phyloP scores from a whole-genome alignment of 2,888 invertebrate genomes.

The Cryptophagus acutangulus region DNA sequence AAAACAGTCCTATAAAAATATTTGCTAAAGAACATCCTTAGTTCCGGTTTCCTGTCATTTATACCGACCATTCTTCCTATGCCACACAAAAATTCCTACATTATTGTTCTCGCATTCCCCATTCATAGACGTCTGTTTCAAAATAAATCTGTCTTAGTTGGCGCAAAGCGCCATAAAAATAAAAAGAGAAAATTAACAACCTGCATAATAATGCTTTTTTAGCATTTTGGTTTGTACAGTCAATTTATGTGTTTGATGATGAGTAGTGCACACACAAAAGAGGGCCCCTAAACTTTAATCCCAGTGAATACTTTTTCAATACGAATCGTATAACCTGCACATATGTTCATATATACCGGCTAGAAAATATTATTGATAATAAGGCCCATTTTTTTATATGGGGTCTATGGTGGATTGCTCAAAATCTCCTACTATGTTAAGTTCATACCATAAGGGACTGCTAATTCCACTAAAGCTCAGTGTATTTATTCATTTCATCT shows the following conservation, averaged over 20 bases:
- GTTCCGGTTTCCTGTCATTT: constrained; percentile 47
- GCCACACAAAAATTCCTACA: constrained; percentile 37
- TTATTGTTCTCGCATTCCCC: constrained; percentile 36
- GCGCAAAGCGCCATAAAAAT: background rate
- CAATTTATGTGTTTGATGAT: constrained; percentile 37
- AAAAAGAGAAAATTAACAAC: background rate
- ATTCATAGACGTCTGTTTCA: constrained; percentile 39
- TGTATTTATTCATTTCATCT: constrained; percentile 48
- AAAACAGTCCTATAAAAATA: constrained; percentile 44
- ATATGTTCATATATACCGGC: constrained; percentile 46
- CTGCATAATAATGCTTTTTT: no score
- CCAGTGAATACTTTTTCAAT: constrained; percentile 48
- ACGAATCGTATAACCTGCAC: constrained; percentile 50
- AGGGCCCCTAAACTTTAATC: constrained; percentile 40
- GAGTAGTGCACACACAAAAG: constrained; percentile 28
- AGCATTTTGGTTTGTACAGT: constrained; percentile 38
- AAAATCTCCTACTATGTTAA: constrained; percentile 36
- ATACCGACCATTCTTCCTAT: constrained; percentile 37
- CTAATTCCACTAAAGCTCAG: constrained; percentile 44
- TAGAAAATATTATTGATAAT: constrained; percentile 37
- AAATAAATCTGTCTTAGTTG: background rate
- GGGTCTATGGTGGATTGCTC: constrained; percentile 20
- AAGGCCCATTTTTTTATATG: constrained; percentile 5
- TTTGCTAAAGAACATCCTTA: constrained; percentile 43
- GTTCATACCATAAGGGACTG: constrained; percentile 41